A percentile compares a stretch with the other conserved stretches of the same genome.
phyloP scores from a whole-genome alignment of 1,140 invertebrate species.

The Platorchestia sp. region DNA sequence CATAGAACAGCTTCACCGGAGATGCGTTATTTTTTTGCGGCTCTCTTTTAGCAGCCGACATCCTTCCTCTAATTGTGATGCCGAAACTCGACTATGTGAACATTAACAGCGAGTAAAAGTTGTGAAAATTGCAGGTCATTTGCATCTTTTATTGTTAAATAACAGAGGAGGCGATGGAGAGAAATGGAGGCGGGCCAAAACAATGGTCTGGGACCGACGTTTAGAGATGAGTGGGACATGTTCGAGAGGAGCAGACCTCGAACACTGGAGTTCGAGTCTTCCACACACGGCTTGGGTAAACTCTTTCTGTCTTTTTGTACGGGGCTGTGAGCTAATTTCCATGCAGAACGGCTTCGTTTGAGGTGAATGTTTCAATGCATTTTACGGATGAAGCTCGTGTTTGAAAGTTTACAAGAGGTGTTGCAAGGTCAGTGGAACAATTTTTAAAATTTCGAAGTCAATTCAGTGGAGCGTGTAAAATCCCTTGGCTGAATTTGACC shows the following conservation, averaged over 20 bases:
- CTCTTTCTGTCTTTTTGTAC: neutral
- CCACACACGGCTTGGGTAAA: neutral
- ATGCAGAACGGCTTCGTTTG: neutral
- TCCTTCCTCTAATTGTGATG: slow-evolving; percentile 55
- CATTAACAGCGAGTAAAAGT: slow-evolving; percentile 53
- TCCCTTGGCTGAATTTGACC: neutral
- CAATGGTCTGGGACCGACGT: neutral
- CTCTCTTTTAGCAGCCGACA: neutral
- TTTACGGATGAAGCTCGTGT: neutral
- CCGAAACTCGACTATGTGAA: slow-evolving; percentile 53
- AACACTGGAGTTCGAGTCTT: neutral
- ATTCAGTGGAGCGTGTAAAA: neutral
- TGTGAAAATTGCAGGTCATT: slow-evolving; percentile 53
- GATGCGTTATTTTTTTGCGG: slow-evolving; percentile 16
- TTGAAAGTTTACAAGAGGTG: neutral
- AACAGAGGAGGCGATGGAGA: slow-evolving; percentile 45
- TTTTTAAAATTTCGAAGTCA: neutral
- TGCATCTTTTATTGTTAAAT: slow-evolving; percentile 56
- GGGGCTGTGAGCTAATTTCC: neutral
- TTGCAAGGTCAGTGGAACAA: neutral
- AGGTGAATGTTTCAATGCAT: neutral
- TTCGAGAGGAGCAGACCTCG: neutral
- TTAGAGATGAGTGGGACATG: neutral
- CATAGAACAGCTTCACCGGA: slow-evolving; percentile 24
- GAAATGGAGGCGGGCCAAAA: slow-evolving; percentile 41